Conservation (phyloP, 2,113 vertebrate species). For the Gallinago paraguaiae region DNA sequence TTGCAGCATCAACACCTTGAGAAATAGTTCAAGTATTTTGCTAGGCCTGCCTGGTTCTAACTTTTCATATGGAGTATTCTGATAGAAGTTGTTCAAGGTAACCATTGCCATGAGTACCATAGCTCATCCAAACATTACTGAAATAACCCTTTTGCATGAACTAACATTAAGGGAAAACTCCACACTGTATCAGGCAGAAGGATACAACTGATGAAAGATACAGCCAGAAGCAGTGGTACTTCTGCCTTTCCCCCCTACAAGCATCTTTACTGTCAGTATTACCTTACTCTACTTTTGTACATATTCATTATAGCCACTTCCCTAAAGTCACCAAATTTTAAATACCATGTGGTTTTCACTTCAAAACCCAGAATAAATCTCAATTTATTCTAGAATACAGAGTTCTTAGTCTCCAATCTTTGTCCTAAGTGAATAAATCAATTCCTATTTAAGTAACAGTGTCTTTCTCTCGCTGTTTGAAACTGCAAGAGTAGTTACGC, state of each 20-base stretch:
- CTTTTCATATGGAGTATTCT: not conserved
- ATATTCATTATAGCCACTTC: slow-evolving; percentile 24
- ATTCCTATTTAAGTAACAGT: slow-evolving; percentile 53
- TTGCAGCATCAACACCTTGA: not conserved
- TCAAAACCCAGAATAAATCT: slow-evolving; percentile 59
- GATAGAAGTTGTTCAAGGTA: not conserved
- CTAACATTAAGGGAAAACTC: not conserved
- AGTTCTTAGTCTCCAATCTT: slow-evolving; percentile 40
- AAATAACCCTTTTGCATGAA: not conserved
- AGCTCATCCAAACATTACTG: not conserved
- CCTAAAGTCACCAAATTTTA: slow-evolving; percentile 31
- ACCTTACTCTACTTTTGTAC: not conserved
- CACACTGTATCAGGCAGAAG: not conserved
- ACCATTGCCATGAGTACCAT: not conserved
- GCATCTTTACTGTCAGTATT: not conserved
- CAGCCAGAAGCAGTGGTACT: not conserved
- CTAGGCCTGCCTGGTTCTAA: not conserved
- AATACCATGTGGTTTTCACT: slow-evolving; percentile 60
- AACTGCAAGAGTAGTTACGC: not conserved
- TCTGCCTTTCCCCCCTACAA: not conserved
- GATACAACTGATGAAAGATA: not conserved
- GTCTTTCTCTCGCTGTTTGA: slow-evolving; percentile 10
- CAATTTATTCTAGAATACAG: slow-evolving; percentile 43
- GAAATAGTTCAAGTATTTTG: not conserved
- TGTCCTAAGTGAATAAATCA: slow-evolving; percentile 61